A percentile compares a stretch with the other conserved stretches of the same genome.
Evolutionary conservation across 1,140 invertebrate species (phyloP).

Genomic region (Scylla paramamosain): DNA sequence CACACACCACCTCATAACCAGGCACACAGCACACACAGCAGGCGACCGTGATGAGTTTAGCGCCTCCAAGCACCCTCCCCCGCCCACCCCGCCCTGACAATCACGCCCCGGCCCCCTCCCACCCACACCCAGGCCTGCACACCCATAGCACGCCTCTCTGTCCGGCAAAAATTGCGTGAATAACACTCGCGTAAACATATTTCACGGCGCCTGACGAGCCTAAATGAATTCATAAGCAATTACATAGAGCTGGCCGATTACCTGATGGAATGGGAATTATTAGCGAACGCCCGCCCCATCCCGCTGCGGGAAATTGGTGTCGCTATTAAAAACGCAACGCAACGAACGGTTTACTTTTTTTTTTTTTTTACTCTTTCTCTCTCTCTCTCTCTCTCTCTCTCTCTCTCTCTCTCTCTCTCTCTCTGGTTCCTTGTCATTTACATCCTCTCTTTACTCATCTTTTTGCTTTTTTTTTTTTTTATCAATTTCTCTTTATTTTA

Average conservation of each 20-base stretch:
- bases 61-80: background rate
- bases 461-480: background rate
- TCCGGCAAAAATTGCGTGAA: background rate
- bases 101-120: background rate
- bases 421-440: background rate
- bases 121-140: background rate
- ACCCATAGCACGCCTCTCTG: background rate
- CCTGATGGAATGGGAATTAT: background rate
- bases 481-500: background rate
- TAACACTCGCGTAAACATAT: slow-evolving; percentile 21
- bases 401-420: slow-evolving; percentile 19
- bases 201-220: background rate
- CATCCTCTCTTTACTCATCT: background rate
- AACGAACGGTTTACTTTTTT: no score
- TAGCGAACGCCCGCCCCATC: background rate
- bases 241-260: background rate
- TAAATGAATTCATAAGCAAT: slow-evolving; percentile 19
- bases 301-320: background rate
- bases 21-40: slow-evolving; percentile 22
- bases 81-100: background rate
- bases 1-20: background rate
- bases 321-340: background rate
- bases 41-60: background rate
- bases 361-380: background rate
- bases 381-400: background rate